These are phyloP conservation scores for Apamea epomidion DNA, from an alignment of 2,888 invertebrate species.

Conservation along the genomic window DNA sequence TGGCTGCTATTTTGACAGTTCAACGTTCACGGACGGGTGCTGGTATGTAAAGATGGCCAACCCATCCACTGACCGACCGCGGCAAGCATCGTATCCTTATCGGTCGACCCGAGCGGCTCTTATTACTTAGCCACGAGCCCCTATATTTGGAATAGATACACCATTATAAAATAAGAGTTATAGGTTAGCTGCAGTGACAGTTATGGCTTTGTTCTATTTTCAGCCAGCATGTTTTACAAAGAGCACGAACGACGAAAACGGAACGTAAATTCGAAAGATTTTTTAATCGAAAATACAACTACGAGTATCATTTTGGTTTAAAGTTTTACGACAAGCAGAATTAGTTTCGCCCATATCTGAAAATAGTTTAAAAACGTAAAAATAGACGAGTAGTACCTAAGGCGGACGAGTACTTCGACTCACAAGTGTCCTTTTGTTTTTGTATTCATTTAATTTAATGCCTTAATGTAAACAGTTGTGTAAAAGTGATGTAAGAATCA, in stretches of 20 bases:
- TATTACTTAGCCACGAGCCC: neutral
- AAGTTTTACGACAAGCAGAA: neutral
- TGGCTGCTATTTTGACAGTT: too few relatives aligned
- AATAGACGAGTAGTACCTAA: too few relatives aligned
- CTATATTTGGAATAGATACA: neutral
- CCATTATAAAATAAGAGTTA: neutral
- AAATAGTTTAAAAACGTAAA: neutral
- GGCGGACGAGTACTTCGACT: too few relatives aligned
- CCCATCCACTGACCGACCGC: too few relatives aligned
- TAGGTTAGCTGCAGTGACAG: neutral
- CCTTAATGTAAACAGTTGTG: too few relatives aligned
- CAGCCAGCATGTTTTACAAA: neutral
- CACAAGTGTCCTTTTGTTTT: too few relatives aligned
- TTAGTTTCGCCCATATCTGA: too few relatives aligned
- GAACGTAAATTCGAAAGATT: neutral
- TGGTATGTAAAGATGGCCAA: too few relatives aligned
- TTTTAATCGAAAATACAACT: neutral
- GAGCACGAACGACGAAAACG: neutral
- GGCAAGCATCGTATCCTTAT: neutral
- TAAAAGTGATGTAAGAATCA: too few relatives aligned
- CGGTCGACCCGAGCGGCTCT: neutral
- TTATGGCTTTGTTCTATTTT: constrained; percentile 2
- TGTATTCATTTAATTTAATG: too few relatives aligned
- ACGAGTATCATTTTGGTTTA: neutral
- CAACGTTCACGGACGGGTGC: too few relatives aligned